Conservation (phyloP, 2,797 vertebrate genomes). For the Lepus townsendii region DNA sequence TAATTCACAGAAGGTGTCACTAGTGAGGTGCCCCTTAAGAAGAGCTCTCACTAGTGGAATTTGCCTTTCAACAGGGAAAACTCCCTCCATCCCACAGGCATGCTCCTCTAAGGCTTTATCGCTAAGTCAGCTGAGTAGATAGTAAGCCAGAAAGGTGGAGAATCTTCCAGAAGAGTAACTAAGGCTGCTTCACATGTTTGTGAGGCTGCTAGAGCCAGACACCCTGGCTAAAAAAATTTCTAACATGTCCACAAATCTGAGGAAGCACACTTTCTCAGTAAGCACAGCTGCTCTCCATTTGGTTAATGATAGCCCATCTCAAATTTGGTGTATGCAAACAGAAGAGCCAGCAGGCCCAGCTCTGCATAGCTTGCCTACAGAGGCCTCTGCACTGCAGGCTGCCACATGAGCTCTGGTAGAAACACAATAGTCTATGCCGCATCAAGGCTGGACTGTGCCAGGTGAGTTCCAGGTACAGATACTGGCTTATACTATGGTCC, state of each 20-base stretch:
- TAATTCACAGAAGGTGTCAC: slow-evolving; percentile 16
- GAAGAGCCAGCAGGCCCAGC: slow-evolving; percentile 75
- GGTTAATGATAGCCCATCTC: slow-evolving; percentile 88
- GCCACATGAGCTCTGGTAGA: neutral
- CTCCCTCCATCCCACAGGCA: neutral
- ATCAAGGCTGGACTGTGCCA: neutral
- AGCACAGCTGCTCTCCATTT: slow-evolving; percentile 91
- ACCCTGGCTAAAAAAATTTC: slow-evolving; percentile 63
- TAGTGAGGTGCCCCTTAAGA: slow-evolving; percentile 6
- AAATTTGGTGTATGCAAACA: slow-evolving; percentile 89
- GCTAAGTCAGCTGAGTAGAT: neutral
- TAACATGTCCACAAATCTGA: slow-evolving; percentile 86
- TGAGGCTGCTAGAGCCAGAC: slow-evolving; percentile 41
- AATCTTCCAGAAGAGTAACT: slow-evolving; percentile 48
- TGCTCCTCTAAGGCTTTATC: slow-evolving; percentile 5
- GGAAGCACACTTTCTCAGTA: slow-evolving; percentile 82
- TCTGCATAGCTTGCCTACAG: slow-evolving; percentile 26
- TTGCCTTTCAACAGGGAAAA: slow-evolving; percentile 53
- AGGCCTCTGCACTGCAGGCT: slow-evolving; percentile 29
- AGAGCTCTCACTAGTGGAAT: slow-evolving; percentile 14
- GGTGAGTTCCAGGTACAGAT: neutral
- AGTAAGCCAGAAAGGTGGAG: neutral
- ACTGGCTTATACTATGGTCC: neutral
- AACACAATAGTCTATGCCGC: neutral
- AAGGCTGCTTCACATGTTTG: slow-evolving; percentile 24